Conservation (phyloP, 2,888 invertebrate species). For the Folsomia manolachei region DNA sequence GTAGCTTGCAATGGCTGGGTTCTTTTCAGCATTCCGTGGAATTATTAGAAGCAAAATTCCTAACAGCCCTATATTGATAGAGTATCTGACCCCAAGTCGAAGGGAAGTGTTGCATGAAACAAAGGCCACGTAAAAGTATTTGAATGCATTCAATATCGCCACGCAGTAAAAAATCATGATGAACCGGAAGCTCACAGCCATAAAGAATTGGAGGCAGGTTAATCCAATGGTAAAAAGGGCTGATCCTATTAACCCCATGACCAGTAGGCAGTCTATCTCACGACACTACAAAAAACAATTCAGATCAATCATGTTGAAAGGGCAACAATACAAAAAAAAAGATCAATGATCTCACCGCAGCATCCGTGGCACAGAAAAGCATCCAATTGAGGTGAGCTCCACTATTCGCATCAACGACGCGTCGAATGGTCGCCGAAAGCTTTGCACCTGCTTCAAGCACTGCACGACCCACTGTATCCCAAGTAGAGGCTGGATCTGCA, state of each 20-base stretch:
- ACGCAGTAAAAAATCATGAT: not conserved
- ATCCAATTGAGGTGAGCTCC: not conserved
- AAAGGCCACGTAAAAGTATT: not conserved
- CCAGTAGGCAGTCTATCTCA: not conserved
- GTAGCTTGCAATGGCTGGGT: not conserved
- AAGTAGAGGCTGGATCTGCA: not conserved
- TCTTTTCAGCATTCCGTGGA: not conserved
- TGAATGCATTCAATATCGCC: not conserved
- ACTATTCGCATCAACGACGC: too few species aligned
- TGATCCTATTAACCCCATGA: not conserved
- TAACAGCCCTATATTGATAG: not conserved
- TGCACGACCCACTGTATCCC: not conserved
- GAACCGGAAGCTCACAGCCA: too few species aligned
- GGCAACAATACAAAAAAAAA: too few species aligned
- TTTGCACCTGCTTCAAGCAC: not conserved
- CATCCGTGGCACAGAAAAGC: not conserved
- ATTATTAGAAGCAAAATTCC: not conserved
- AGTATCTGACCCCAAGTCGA: not conserved
- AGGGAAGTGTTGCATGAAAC: not conserved
- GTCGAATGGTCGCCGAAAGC: not conserved
- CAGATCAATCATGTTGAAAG: not conserved
- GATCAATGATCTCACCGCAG: not conserved
- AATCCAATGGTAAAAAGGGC: too few species aligned
- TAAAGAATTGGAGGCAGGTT: too few species aligned
- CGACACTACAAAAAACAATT: not conserved